These are phyloP conservation scores for Halictus rubicundus DNA, from an alignment of 1,140 invertebrate species.

Conservation along the genomic window DNA sequence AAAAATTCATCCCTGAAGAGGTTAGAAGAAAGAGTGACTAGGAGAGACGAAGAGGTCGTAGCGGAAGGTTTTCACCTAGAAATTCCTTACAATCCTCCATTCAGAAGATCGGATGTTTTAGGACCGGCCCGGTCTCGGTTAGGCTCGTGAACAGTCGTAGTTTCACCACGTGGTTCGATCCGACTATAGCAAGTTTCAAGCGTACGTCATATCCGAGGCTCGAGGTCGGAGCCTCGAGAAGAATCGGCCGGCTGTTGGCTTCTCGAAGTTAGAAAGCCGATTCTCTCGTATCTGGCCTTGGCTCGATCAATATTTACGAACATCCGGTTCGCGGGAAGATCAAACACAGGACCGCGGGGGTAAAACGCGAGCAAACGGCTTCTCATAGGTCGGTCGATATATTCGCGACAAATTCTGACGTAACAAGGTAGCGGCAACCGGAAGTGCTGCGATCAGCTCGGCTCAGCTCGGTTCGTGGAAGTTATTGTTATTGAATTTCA, in stretches of 20 bases:
- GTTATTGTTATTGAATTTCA: not conserved
- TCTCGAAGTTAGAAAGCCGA: constrained; percentile 66
- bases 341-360: constrained; percentile 20
- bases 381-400: no score
- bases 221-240: constrained; percentile 58
- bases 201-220: constrained; percentile 67
- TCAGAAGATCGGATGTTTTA: not conserved
- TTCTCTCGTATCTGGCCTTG: constrained; percentile 56
- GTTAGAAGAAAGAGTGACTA: no score
- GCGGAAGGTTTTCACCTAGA: no score
- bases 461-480: not conserved
- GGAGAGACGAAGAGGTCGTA: no score
- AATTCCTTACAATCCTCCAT: not conserved
- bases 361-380: no score
- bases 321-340: constrained; percentile 43
- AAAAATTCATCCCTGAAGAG: no score
- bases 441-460: not conserved
- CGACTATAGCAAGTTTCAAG: not conserved
- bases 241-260: constrained; percentile 54
- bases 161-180: constrained; percentile 33
- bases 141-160: not conserved
- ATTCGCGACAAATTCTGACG: constrained; percentile 13
- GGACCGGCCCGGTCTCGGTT: no score
- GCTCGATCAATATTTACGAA: constrained; percentile 61
- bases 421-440: constrained; percentile 12